phyloP scores from a whole-genome alignment of 2,888 invertebrate genomes.

The Alloscopus bannaensis region DNA sequence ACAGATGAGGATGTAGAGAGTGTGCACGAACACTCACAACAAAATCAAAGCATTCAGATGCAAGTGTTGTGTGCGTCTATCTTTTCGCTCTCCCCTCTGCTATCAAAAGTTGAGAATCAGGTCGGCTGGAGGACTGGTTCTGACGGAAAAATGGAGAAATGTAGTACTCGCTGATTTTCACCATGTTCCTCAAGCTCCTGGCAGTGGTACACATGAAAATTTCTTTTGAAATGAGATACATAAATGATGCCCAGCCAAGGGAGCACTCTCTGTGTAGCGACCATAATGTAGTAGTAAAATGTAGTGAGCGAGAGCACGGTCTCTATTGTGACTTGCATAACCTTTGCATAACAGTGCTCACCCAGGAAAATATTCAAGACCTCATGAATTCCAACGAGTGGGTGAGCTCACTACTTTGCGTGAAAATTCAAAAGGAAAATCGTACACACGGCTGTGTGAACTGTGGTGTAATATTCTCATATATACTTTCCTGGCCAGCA shows the following conservation, averaged over 20 bases:
- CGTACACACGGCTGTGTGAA: too few species aligned
- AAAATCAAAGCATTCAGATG: conserved; percentile 16
- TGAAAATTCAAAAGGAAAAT: too few species aligned
- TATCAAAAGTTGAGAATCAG: neutral
- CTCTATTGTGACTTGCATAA: too few species aligned
- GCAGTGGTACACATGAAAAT: conserved; percentile 14
- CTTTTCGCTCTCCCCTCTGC: neutral
- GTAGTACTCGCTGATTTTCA: conserved; percentile 14
- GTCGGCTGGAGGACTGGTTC: neutral
- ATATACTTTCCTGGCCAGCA: neutral
- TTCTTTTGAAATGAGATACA: conserved; percentile 20
- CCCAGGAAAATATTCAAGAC: neutral
- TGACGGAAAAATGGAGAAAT: neutral
- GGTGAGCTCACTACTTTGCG: conserved; percentile 29
- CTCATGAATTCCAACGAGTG: conserved; percentile 39
- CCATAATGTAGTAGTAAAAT: too few species aligned
- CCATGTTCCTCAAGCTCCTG: conserved; percentile 3
- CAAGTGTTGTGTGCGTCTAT: neutral
- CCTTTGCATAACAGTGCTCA: too few species aligned
- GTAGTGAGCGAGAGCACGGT: too few species aligned
- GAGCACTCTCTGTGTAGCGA: too few species aligned
- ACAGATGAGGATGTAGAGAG: neutral
- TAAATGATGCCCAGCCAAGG: too few species aligned
- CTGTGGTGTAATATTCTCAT: conserved; percentile 16
- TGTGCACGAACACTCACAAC: neutral